These are phyloP conservation scores for Gorsachius goisagi DNA, from an alignment of 2,113 vertebrate genomes.

Conservation along the genomic window DNA sequence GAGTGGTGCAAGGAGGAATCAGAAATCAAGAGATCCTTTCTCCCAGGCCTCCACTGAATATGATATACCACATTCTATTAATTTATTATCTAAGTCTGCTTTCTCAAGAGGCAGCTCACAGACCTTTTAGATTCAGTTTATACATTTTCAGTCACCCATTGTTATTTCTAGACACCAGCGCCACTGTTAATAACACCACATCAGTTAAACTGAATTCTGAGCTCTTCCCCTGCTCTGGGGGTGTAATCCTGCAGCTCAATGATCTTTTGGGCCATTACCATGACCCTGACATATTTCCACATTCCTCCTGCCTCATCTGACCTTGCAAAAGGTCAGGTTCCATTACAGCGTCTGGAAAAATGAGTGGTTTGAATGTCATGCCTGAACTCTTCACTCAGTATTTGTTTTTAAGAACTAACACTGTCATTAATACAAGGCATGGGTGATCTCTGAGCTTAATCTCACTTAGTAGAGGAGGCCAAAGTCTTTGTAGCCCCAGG, in stretches of 20 bases:
- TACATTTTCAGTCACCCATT: background rate
- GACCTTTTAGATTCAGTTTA: background rate
- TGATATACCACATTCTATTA: too few relatives aligned
- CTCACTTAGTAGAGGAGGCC: background rate
- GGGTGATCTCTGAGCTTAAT: background rate
- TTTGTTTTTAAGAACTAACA: background rate
- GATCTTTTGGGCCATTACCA: background rate
- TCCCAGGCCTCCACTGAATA: rapidly evolving
- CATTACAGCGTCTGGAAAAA: background rate
- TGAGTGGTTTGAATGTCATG: background rate
- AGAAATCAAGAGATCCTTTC: background rate
- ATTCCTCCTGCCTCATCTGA: background rate
- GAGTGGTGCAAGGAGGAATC: background rate
- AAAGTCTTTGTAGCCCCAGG: background rate
- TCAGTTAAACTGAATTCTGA: background rate
- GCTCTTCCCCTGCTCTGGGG: background rate
- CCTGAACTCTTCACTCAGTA: background rate
- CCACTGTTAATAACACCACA: background rate
- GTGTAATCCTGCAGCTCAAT: background rate
- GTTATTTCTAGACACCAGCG: background rate
- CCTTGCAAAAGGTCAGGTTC: background rate
- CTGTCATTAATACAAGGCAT: background rate
- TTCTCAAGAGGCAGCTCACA: background rate
- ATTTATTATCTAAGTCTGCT: background rate
- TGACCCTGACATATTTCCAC: background rate